Evolutionary conservation across 2,113 vertebrate species (phyloP), one percentile per base, ranked within the genome.

Genomic region (Cavia porcellus): DNA sequence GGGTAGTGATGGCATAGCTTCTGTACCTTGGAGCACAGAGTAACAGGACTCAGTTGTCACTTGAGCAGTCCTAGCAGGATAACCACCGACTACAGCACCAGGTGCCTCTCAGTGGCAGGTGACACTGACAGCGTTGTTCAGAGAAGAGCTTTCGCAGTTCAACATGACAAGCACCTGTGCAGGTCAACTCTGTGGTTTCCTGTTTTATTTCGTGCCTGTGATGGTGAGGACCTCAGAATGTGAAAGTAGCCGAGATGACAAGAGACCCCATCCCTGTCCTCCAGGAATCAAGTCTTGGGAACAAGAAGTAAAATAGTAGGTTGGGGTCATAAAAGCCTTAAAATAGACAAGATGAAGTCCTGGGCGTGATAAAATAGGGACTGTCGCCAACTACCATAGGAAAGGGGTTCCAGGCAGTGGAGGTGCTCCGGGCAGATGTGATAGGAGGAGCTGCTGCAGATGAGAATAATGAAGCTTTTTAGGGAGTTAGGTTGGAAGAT

Each of bases 391-490:
- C 24, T 25, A 28, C 61, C 42, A 11, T 32, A 5, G 28, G 35
- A 81, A 25, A 45, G 1, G 1, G 25, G 9, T 0, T 90, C 28
- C 55, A 7, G 32, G 20, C 20, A 6, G 83, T 13, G 32, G 35
- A 12, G 9, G 2, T 0, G 3, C 70, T 55, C 20, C 0, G 3
- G 45, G 32, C 2, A 19, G 57, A 38, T 25, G 0, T 12, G 35
- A 0, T 22, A 5, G 11, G 20, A 14, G 13, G 30, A 0, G 0
- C 66, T 6, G 30, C 22, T 32, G 47, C 22, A 0, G 3, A 4
- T 20, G 1, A 47, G 28, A 30, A 7, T 0, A 0, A 20, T 5
- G 28, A 72, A 22, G 14, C 57, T 19, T 32, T 42, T 52, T 3
- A 38, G 30, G 35, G 50, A 55, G 25, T 62, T 13, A 22, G 77